Base-by-base conservation (phyloP, 2,113 vertebrate species). In the Thomomys bottae region DNA sequence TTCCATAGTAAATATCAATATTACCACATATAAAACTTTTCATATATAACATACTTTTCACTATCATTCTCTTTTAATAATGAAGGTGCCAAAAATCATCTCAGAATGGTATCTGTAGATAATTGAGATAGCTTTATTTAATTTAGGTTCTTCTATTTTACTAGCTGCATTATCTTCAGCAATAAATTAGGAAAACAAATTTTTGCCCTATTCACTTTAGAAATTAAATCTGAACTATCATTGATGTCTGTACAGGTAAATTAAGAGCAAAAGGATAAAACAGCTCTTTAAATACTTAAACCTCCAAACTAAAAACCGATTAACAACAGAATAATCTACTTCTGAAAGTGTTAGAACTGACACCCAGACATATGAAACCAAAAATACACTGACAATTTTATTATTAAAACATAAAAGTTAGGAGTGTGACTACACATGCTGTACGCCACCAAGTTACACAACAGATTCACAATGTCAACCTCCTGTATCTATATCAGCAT, bases 41-140 rank as follows among this genome's bases (percentile, higher is more conserved):
- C 63, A 78, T 54, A 84, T 61, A 59, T 71, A 15, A 72, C 24
- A 87, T 89, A 36, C 54, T 92, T 85, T 93, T 81, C 28, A 79
- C 23, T 75, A 45, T 12, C 8, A 20, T 78, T 93, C 83, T 87
- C 63, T 80, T 93, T 84, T 30, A 92, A 38, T 59, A 89, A 91
- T 40, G 14, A 91, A 72, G 12, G 10, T 75, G 5, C 40, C 30
- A 90, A 87, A 92, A 75, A 24, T 94, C 66, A 38, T 72, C 66
- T 87, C 36, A 87, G 49, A 93, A 87, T 61, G 23, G n/a, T 71
- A 91, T 38, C 2, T 87, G 12, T n/a, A 81, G 5, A 94, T 90
- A 94, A 89, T 67, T 24, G 64, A 88, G 38, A 6, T 95, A 45
- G 0, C 68, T 79, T 95, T 88, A 93, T 79, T 95, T 88, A 88